Base-by-base conservation (phyloP, 2,113 vertebrate genomes). In the Sciurus niger region DNA sequence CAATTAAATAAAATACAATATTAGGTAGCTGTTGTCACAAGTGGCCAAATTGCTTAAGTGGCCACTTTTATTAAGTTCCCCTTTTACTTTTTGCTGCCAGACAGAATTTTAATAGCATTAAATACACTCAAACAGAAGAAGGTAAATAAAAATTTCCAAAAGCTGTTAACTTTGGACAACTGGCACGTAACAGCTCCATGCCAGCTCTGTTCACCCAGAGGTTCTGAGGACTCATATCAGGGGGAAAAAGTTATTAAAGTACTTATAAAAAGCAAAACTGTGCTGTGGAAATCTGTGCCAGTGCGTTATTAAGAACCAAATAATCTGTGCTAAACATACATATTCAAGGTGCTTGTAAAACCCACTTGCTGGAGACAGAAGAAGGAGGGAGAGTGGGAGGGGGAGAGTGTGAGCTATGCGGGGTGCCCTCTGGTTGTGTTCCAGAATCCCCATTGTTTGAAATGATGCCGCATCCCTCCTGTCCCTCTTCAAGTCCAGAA, bases 1-100 rank as follows among this genome's bases (percentile, higher is more conserved):
- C 93, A 95, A 58, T 97, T 80, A 96, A 96, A 93, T 96, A 91
- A 97, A 97, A 94, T 82, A 77, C 53, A 97, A n/a, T 89, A 93
- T 94, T 74, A 84, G 79, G 89, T 86, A 97, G 91, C 97, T 92
- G 63, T 85, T 97, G 95, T 89, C 60, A 97, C 28, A 89, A 97
- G 77, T 72, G 78, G 79, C 83, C 93, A 96, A 93, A 96, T 34
- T 84, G 58, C 88, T 96, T 95, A 94, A 97, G 89, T 92, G 79
- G 46, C 82, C 68, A 73, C 63, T 83, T 97, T 94, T 88, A 73
- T 87, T 63, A 28, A 63, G 0, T 9, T 9, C 63, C 16, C n/a
- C 30, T 32, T 37, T 82, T 85, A 63, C 25, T 60, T 90, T 74
- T 85, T 94, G 89, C 86, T 96, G 83, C 97, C 94, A 96, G 89